Base-by-base conservation (phyloP, 1,140 invertebrate species). In the Theocolax elegans region DNA sequence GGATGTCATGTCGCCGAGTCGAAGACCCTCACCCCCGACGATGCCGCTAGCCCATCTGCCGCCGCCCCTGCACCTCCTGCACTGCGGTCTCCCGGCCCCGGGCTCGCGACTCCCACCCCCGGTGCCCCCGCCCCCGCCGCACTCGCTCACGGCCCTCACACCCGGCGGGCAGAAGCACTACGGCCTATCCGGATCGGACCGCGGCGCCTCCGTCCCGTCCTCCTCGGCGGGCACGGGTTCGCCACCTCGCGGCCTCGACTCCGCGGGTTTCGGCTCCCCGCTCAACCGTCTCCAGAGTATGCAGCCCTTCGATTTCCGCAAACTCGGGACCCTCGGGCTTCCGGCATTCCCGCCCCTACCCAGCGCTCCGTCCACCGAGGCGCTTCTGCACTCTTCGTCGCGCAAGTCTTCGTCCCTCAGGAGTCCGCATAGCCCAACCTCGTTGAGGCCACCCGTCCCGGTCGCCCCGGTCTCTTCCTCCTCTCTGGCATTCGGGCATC, bases 301-400 rank as follows among this genome's bases (percentile, higher is more conserved):
- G 95, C 95, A 97, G 81, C 95, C 95, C 1, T 97, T 96, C 81
- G 95, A 97, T 81, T 97, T 94, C 79, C 90, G 95, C 19, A 94
- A 95, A 79, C 87, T 94, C 46, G 88, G 89, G 59, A 85, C 87
- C 49, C 83, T 90, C 40, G 87, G 90, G 6, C 72, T 92, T 44
- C 88, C 90, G 15, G 87, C 88, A 51, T 91, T 90, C 72, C 82
- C 92, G 51, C 90, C 89, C 15, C 83, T 90, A 10, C 89, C 89
- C 38, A 89, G 89, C 3, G 89, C 88, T 25, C 82, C 76, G 27
- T 51, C 83, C 84, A 4, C 80, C 76, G 1, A 59, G 72, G 7
- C 71, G 17, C 23, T 44, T 12, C 23, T 53, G 38, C 77, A 27
- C 79, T 83, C 79, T 79, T 69, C 78, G 13, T 10, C 4, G 4